Percentiles rank a stretch among this genome's conserved stretches.
phyloP scores from a whole-genome alignment of 2,888 invertebrate species.

The Pimpla rufipes region DNA sequence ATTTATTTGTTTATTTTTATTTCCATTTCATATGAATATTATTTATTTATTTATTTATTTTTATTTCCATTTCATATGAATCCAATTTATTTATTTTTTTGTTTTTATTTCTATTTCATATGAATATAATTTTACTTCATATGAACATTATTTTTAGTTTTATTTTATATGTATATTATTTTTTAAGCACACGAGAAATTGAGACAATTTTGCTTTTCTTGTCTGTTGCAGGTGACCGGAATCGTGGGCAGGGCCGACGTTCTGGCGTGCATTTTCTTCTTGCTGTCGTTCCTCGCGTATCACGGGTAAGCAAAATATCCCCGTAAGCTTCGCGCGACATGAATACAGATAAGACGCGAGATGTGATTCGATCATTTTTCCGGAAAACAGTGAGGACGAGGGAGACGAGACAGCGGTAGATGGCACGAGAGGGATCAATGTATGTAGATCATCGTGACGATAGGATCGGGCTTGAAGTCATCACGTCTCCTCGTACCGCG shows the following conservation, averaged over 20 bases:
- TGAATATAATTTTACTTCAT: too few species aligned
- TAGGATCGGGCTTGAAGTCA: neutral
- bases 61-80: too few species aligned
- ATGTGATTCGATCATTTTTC: neutral
- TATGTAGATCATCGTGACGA: constrained; percentile 2
- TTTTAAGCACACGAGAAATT: neutral
- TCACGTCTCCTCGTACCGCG: neutral
- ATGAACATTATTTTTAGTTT: too few species aligned
- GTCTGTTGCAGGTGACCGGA: constrained; percentile 91
- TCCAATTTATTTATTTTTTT: too few species aligned
- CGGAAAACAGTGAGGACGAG: neutral
- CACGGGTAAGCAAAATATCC: constrained; percentile 89
- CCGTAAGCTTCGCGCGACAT: neutral
- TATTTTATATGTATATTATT: neutral
- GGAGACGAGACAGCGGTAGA: neutral
- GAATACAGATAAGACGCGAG: constrained; percentile 8
- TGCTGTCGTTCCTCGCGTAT: constrained; percentile 92
- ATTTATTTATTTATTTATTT: too few species aligned
- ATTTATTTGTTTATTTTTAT: too few species aligned
- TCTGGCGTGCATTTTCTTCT: constrained; percentile 93
- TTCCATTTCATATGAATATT: too few species aligned
- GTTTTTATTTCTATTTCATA: too few species aligned
- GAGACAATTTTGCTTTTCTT: constrained; percentile 45
- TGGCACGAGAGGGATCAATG: too few species aligned
- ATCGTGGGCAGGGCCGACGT: constrained; percentile 96